Base-by-base conservation (phyloP, 2,797 vertebrate genomes). In the Pempheris klunzingeri region DNA sequence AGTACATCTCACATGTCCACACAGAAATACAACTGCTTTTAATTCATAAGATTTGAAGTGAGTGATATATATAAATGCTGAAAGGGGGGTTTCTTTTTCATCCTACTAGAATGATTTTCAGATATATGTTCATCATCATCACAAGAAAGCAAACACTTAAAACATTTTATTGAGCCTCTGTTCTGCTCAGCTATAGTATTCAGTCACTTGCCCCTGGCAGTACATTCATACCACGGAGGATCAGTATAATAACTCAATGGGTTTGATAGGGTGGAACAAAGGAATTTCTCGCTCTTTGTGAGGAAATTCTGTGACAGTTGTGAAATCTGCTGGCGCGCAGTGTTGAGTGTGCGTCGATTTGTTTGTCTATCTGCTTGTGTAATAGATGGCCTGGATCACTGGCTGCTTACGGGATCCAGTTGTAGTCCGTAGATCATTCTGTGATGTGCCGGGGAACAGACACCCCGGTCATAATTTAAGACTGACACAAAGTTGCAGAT, bases 341-440 rank as follows among this genome's bases (percentile, higher is more conserved):
- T 44, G 55, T 49, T 41, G 14, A 53, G 57, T 54, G 4, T 55
- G 38, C 44, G 69, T 74, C 9, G 13, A 57, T 66, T 53, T 85
- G 75, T 88, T 71, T 81, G 80, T 84, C 71, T 80, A 7, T 68
- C 49, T 54, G 58, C 20, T 11, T 44, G 59, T 53, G 39, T 71
- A 84, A 74, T 65, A 46, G 59, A 82, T 71, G 85, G 47, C 59
- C 69, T 68, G 66, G 57, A 81, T 74, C 69, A 49, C 17, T 55
- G 59, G 57, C 75, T 88, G 72, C 87, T 81, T 50, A 54, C 44
- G n/a, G 66, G 53, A 77, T 84, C 87, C 89, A 84, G 82, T 89
- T 85, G 85, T 86, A 58, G 78, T 83, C 80, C 68, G 71, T 90
- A 87, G 88, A 91, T 93, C 90, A 92, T 83, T 30, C 64, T 71